phyloP scores from a whole-genome alignment of 1,140 invertebrate genomes.

The Nasonia longicornis region DNA sequence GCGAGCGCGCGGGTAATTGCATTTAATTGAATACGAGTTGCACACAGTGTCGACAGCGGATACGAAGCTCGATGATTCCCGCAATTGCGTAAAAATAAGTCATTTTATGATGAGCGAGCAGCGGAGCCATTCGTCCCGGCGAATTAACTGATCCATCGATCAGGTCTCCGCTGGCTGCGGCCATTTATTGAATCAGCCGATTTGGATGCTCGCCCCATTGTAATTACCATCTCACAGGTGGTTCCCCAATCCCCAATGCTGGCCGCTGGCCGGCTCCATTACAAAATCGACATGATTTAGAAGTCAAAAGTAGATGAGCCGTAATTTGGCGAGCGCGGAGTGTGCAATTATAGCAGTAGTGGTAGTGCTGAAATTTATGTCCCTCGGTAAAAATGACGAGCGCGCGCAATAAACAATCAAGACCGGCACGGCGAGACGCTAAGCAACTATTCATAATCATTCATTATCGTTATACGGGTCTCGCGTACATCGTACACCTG shows the following conservation, averaged over 20 bases:
- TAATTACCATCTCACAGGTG: conserved; percentile 40
- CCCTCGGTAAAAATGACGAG: neutral
- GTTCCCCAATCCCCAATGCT: neutral
- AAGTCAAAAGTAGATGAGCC: conserved; percentile 32
- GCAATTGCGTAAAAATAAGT: neutral
- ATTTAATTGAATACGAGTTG: neutral
- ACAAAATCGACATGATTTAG: conserved; percentile 35
- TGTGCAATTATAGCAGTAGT: conserved; percentile 9
- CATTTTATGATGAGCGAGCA: neutral
- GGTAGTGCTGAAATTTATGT: neutral
- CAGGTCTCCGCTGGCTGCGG: neutral
- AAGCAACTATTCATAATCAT: no score
- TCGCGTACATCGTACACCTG: neutral
- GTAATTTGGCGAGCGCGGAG: neutral
- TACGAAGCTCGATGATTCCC: neutral
- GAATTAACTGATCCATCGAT: conserved; percentile 3
- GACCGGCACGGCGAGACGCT: no score
- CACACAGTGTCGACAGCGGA: no score
- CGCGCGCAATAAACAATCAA: conserved; percentile 14
- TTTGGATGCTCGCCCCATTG: neutral
- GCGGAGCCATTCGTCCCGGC: neutral
- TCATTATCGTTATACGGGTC: no score
- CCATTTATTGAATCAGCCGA: neutral
- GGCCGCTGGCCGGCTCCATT: neutral
- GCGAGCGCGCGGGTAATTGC: neutral